Base-by-base conservation (phyloP, 2,113 vertebrate species). In the Ivindomyrus marchei region DNA sequence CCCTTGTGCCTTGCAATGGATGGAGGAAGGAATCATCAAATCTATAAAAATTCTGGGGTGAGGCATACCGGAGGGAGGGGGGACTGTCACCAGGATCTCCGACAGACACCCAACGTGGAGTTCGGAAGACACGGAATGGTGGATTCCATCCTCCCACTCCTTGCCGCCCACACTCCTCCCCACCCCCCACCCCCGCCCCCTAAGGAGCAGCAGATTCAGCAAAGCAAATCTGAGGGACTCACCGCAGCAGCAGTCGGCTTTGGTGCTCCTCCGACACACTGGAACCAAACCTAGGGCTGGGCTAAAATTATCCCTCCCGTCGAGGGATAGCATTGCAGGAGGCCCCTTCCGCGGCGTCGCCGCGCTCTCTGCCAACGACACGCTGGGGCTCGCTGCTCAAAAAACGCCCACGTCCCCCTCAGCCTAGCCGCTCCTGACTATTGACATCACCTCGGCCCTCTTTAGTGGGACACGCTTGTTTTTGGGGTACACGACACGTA, bases 181-280 rank as follows among this genome's bases (percentile, higher is more conserved):
- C 27, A 17, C 1, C 42, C 9, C 2, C 46, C 2, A 0, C 52
- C 50, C 70, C 70, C 15, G 0, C 15, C 53, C 89, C 74, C 74
- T 1, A 58, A 49, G 83, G 56, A 87, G 84, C 56, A 24, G 45
- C 46, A 56, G 58, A 56, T 56, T 77, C 62, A 87, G 56, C 89
- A 52, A 87, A 77, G 62, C 58, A 90, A 77, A 90, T 87, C 89
- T 39, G 13, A 70, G 89, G 84, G 89, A 66, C 89, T 87, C 15
- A 50, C 45, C 10, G 9, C 62, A n/a, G 56, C 85, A 85, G 47
- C 31, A 74, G 84, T 36, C 58, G 15, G 89, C 85, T 88, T 53
- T n/a, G 19, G 74, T 77, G 53, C 50, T 21, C 39, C 85, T 77
- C 45, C 13, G 46, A 85, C 62, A 46, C 53, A 19, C 17, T 42